Evolutionary conservation across 2,113 vertebrate species (phyloP), one percentile per base, ranked within the genome.

Genomic region (Thinocorus orbignyianus): DNA sequence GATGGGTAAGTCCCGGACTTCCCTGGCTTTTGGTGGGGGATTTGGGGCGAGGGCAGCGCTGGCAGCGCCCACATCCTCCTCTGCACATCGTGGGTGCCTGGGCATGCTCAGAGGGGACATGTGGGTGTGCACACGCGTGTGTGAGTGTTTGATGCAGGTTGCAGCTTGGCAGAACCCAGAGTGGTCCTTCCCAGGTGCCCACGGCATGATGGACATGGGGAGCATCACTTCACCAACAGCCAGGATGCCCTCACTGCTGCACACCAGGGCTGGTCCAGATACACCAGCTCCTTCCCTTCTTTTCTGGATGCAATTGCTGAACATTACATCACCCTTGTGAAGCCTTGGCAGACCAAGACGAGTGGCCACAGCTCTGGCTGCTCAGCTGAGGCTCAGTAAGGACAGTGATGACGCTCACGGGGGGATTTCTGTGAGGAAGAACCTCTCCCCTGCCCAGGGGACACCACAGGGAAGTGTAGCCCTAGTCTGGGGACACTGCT

Each of bases 1-100:
- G 19, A 7, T 0, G 6, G 8, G 14, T 1, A 17, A 5, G 8
- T 16, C 57, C 26, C 28, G 30, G 77, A 7, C 25, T 8, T 15
- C 19, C 1, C 31, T 7, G 33, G 37, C 5, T 15, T 0, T 17
- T 7, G 17, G 30, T 41, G 6, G 30, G n/a, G 7, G 17, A 19
- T 1, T 19, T 13, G 26, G 5, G 19, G 28, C 2, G 5, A 10
- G 26, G 44, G 16, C 30, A 39, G 49, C 1, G 4, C 51, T 13
- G 48, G n/a, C 83, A 76, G 42, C 2, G 51, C 69, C 41, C 68
- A 31, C 23, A 3, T 10, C 22, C 64, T 28, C 46, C 64, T 52
- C 17, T 11, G 1, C 85, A 15, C 49, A 17, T 4, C 1, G 4
- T 5, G 4, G 31, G 51, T 13, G 54, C 54, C n/a, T 7, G 31